Conservation (phyloP, 2,888 invertebrate genomes). For the Agelastica alni region DNA sequence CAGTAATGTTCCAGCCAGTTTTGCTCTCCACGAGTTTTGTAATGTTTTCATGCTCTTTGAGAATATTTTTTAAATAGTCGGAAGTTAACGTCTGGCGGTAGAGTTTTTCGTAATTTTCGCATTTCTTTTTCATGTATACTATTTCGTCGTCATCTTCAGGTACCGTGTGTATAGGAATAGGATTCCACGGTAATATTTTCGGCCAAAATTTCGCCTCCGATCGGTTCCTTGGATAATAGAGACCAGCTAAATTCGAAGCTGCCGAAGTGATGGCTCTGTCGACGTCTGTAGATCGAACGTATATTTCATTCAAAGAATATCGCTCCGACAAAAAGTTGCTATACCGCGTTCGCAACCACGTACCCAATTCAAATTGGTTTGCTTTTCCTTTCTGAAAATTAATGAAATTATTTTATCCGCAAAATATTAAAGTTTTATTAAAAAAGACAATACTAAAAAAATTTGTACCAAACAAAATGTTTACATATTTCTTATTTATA, state of each 20-base stretch:
- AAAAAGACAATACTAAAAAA: too few relatives aligned
- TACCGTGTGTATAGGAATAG: constrained; percentile 72
- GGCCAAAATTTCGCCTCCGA: constrained; percentile 61
- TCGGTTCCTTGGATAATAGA: constrained; percentile 65
- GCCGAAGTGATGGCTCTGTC: constrained; percentile 91
- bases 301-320: constrained; percentile 63
- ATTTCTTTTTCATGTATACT: constrained; percentile 60
- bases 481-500: too few relatives aligned
- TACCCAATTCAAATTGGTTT: constrained; percentile 21
- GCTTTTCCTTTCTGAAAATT: constrained; percentile 23
- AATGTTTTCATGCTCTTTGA: constrained; percentile 8
- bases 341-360: constrained; percentile 56
- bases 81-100: constrained; percentile 8
- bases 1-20: constrained; percentile 22
- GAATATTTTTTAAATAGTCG: constrained; percentile 13
- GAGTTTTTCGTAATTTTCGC: constrained; percentile 16
- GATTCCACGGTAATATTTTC: constrained; percentile 63
- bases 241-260: constrained; percentile 74
- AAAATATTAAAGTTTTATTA: too few relatives aligned
- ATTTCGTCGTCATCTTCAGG: constrained; percentile 26
- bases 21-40: constrained; percentile 11
- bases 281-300: constrained; percentile 75
- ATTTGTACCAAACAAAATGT: too few relatives aligned
- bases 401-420: background rate
- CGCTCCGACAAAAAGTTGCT: constrained; percentile 60